These are phyloP conservation scores for Dromaius novaehollandiae DNA, from an alignment of 2,113 vertebrate genomes.

Conservation along the genomic window DNA sequence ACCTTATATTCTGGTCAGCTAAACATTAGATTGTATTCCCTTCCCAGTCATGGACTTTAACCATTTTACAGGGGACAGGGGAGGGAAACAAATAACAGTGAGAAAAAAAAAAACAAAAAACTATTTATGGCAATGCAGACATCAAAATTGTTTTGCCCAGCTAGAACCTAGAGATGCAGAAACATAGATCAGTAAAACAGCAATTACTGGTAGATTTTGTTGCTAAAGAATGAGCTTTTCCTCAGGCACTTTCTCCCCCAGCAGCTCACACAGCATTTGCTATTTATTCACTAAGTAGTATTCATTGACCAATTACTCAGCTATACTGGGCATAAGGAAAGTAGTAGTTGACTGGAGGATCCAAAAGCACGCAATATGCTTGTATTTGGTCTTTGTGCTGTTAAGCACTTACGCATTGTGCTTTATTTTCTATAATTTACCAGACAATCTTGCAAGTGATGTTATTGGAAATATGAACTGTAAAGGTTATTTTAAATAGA, in stretches of 20 bases:
- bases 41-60: conserved; percentile 1
- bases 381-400: neutral
- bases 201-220: conserved; percentile 28
- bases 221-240: conserved; percentile 52
- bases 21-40: conserved; percentile 6
- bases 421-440: neutral
- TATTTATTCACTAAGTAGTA: conserved; percentile 48
- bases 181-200: conserved; percentile 52
- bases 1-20: neutral
- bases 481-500: neutral
- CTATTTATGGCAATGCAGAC: conserved; percentile 48
- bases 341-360: neutral
- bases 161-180: conserved; percentile 21
- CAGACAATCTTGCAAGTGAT: neutral
- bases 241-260: conserved; percentile 45
- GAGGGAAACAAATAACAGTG: conserved; percentile 26
- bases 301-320: conserved; percentile 56
- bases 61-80: neutral
- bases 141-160: conserved; percentile 45
- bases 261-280: conserved; percentile 49
- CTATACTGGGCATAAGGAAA: neutral
- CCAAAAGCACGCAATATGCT: neutral
- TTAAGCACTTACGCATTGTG: neutral
- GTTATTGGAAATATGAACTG: neutral
- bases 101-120: neutral